Evolutionary conservation across 2,797 vertebrate genomes (phyloP), one percentile per base, ranked within the genome.

Genomic region (Galaxias olidus): DNA sequence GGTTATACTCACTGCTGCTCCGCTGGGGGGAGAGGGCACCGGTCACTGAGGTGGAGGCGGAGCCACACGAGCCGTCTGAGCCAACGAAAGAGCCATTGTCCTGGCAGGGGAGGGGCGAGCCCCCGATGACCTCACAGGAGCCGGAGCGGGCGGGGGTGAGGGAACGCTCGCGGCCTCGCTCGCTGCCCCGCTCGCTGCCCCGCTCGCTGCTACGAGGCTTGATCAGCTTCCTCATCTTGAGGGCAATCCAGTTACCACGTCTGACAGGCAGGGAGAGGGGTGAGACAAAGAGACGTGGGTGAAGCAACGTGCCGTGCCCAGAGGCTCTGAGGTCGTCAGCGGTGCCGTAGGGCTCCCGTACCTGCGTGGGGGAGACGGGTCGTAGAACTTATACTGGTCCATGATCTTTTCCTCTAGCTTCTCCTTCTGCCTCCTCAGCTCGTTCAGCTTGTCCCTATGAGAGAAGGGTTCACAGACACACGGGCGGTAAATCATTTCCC

Each of bases 341-440:
- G 30, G 30, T 30, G 30, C 30, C 2, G 30, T 30, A 30, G 9
- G 11, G 10, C 17, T 19, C 9, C 1, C 56, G 15, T 93, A 97
- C 97, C 96, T 95, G 88, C 96, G 92, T 51, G 96, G 95, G 49
- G 96, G 95, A 11, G 96, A 98, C 11, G 97, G 97, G 54, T 98
- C 97, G 69, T 98, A 97, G 80, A 98, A 99, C 81, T 96, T 98
- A 77, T 99, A 99, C 65, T 98, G 97, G 88, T 99, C 97, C 97
- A 99, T 99, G 78, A 98, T 99, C 89, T 99, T 99, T 87, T 98
- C 97, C 87, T 99, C 97, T 77, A 99, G 83, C 80, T 98, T 99
- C 84, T 99, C 97, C 80, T 99, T 99, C 82, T 99, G 97, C 74
- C 97, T 90, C 82, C 97, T 93, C 69, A 99, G 86, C 83, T 99